Percentiles rank a stretch among this genome's conserved stretches.
These are phyloP conservation scores for Phortica magna DNA, from an alignment of 2,888 invertebrate species.

Conservation along the genomic window DNA sequence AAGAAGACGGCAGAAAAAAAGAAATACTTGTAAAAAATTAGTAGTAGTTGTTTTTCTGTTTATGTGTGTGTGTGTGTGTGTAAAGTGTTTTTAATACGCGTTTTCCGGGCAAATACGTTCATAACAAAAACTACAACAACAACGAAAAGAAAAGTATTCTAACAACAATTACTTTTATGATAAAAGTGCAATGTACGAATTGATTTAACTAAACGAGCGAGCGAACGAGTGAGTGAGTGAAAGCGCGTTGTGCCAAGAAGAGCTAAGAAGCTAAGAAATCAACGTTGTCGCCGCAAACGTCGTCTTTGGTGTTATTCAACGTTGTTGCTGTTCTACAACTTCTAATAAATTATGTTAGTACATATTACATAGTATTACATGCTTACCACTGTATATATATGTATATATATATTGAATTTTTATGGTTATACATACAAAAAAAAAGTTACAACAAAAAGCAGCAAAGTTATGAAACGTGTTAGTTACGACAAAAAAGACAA, in stretches of 20 bases:
- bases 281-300: not conserved
- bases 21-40: slow-evolving; percentile 25
- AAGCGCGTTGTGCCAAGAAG: slow-evolving; percentile 18
- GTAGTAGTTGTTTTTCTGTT: slow-evolving; percentile 34
- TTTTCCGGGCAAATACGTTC: not conserved
- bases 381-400: no score
- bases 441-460: slow-evolving; percentile 19
- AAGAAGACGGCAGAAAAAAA: slow-evolving; percentile 8
- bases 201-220: not conserved
- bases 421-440: slow-evolving; percentile 32
- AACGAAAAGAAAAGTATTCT: not conserved
- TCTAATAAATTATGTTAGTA: slow-evolving; percentile 33
- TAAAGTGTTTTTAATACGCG: slow-evolving; percentile 31
- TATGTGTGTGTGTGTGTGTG: slow-evolving; percentile 37
- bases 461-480: slow-evolving; percentile 39
- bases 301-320: slow-evolving; percentile 2
- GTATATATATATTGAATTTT: slow-evolving; percentile 19
- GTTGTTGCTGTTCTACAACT: slow-evolving; percentile 6
- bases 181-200: not conserved
- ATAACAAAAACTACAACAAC: not conserved
- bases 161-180: not conserved
- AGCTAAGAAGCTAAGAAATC: slow-evolving; percentile 40
- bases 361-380: slow-evolving; percentile 11
- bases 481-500: slow-evolving; percentile 19
- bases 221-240: not conserved